Base-by-base conservation (phyloP, 2,113 vertebrate species). In the Hiodon tergisus region DNA sequence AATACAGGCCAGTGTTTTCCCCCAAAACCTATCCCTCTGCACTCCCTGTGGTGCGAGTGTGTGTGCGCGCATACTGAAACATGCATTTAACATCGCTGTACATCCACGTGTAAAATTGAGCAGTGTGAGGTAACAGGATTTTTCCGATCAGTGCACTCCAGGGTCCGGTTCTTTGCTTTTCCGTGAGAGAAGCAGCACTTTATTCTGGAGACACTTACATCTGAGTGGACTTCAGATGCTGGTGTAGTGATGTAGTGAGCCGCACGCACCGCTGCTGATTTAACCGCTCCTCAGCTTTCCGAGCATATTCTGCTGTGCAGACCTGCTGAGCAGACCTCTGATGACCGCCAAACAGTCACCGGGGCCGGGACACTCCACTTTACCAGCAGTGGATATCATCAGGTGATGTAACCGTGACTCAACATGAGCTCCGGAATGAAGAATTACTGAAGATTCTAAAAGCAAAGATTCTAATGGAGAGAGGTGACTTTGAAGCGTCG, bases 371-470 rank as follows among this genome's bases (percentile, higher is more conserved):
- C 73, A 71, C 67, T 8, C 63, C 57, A 69, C 62, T 73, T 79
- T 71, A 69, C 81, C 81, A 77, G 76, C 52, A 76, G 70, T 59
- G 71, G 79, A 78, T 77, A 76, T 81, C 82, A 77, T 78, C 76
- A 71, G 80, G 80, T 77, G 77, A 71, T 78, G 83, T 82, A 78
- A 74, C 73, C 70, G 79, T 60, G 63, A 82, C 75, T 81, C 76
- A 71, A 72, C 67, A 69, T 67, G 74, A 55, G 76, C 72, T 81
- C 79, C 74, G 74, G 83, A 74, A 81, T 72, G 76, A 76, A 63
- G 74, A 57, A 72, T 58, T 47, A 53, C 66, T n/a, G 71, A 61
- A 62, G 71, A 54, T 2, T 51, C 52, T 17, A 50, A 68, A 72
- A 55, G 73, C 61, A 72, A 65, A 73, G 46, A 58, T 67, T 31